Evolutionary conservation across 2,113 vertebrate species (phyloP).

Genomic region (Sus scrofa): DNA sequence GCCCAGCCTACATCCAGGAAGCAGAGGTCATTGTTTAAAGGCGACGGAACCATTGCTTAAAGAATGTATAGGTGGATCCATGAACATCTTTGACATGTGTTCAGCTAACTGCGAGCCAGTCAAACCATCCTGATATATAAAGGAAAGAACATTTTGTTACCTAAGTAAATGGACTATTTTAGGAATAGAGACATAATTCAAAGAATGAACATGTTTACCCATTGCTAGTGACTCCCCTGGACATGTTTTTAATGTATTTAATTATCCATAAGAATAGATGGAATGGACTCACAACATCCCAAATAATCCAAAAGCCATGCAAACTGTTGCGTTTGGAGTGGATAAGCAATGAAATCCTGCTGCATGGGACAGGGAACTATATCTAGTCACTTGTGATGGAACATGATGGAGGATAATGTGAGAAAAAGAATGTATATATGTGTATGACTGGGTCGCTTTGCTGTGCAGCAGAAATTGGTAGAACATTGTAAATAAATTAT

Average conservation of each 20-base stretch:
- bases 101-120: not conserved
- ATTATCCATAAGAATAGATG: slow-evolving; percentile 26
- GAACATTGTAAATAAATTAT: too few relatives aligned
- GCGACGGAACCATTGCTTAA: not conserved
- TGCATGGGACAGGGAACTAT: too few relatives aligned
- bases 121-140: not conserved
- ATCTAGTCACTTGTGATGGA: too few relatives aligned
- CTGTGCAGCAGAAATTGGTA: too few relatives aligned
- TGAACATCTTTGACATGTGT: not conserved
- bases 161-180: not conserved
- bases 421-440: too few relatives aligned
- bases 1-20: not conserved
- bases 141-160: slow-evolving; percentile 1
- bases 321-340: too few relatives aligned
- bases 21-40: not conserved
- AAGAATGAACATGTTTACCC: not conserved
- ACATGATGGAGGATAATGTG: too few relatives aligned
- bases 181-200: not conserved
- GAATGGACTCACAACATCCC: not conserved
- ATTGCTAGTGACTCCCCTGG: not conserved
- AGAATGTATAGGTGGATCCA: not conserved
- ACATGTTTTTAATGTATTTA: slow-evolving; percentile 54
- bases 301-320: not conserved
- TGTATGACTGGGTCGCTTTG: too few relatives aligned
- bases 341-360: too few relatives aligned